A percentile compares a stretch with the other conserved stretches of the same genome.
These are phyloP conservation scores for human (Homo sapiens) DNA, from an alignment of 2,113 vertebrate genomes.

Conservation along the genomic window DNA sequence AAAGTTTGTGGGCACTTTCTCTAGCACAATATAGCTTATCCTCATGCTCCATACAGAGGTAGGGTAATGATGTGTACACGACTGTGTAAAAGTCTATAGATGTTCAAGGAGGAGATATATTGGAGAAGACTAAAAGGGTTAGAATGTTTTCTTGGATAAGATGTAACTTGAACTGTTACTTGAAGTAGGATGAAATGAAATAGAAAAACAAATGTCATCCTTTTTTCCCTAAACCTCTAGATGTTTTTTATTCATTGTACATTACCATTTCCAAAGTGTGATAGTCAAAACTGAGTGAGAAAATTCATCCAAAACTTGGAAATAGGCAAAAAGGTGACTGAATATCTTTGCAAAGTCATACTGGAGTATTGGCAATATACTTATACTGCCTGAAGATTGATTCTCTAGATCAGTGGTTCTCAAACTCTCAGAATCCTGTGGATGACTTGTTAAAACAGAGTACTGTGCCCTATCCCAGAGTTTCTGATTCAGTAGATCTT, in stretches of 20 bases:
- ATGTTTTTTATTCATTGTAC: not conserved
- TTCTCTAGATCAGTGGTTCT: not conserved
- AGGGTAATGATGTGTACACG: not conserved
- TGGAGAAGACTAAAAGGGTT: not conserved
- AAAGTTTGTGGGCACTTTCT: not conserved
- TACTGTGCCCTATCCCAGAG: not conserved
- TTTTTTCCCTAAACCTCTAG: not conserved
- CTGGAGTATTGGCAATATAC: not conserved
- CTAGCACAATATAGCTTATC: not conserved
- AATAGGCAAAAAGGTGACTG: not conserved
- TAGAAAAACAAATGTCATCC: not conserved
- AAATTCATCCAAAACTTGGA: conserved; percentile 4
- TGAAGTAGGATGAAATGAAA: not conserved
- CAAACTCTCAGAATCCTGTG: not conserved
- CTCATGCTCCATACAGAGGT: not conserved
- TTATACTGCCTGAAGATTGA: not conserved
- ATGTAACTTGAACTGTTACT: not conserved
- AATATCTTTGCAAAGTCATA: not conserved
- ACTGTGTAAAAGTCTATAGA: not conserved
- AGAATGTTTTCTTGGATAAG: not conserved
- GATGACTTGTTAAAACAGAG: not conserved
- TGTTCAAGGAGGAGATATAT: not conserved
- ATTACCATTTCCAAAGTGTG: not conserved
- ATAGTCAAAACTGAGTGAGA: not conserved
- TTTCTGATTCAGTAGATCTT: not conserved